Base-by-base conservation (phyloP, 2,797 vertebrate species). In the Micrastur ruficollis region DNA sequence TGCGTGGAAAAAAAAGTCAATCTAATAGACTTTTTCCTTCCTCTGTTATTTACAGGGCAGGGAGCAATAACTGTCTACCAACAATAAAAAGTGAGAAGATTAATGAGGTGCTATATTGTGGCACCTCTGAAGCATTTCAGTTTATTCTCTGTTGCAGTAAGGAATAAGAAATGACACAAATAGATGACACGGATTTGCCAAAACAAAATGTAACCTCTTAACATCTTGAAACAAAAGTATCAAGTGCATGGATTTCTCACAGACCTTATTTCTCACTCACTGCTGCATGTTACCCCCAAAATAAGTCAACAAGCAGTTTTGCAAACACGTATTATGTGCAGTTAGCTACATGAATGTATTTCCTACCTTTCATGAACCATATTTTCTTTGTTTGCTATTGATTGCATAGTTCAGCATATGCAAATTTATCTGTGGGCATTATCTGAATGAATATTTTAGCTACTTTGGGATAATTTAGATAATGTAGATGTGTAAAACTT, bases 21-120 rank as follows among this genome's bases (percentile, higher is more conserved):
- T 79, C 40, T 88, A 81, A 86, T 89, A 67, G 58, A 61, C 13
- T 31, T 90, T 86, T 94, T 53, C 75, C 42, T 86, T 87, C 59
- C 58, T 72, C 84, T 56, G 34, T 81, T 74, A 74, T 88, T 95
- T 70, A 44, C 59, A 90, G 26, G 56, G 36, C 70, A 95, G 90
- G 58, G 66, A 91, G 19, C 50, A 94, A 92, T 91, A 95, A 68
- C 73, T 73, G 46, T 72, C 88, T 81, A 86, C n/a, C 18, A 47
- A 86, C 47, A 95, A 90, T 79, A 88, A 91, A 90, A 88, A 86
- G 58, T 75, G 36, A 81, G 66, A 82, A 80, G 87, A 88, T 84
- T 90, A 95, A 83, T 90, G 82, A 75, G n/a, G 31, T 93, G 40
- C 34, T 82, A 5, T 76, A 16, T 12, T 73, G 38, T 78, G 55